Base-by-base conservation (phyloP, 2,888 invertebrate genomes). In the Stenolophus ochropezus region DNA sequence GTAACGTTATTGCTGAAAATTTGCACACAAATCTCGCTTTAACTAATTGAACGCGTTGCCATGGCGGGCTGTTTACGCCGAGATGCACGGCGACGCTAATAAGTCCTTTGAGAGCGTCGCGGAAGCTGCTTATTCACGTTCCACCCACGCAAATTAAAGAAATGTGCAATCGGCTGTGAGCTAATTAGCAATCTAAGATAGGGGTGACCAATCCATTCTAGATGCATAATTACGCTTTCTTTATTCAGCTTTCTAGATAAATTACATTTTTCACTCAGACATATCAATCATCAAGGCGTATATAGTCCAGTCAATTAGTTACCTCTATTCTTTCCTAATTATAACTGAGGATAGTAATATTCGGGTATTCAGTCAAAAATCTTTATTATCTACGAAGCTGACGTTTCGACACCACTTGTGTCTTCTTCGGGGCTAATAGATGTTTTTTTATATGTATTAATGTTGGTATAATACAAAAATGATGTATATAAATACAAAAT, bases 11-110 rank as follows among this genome's bases (percentile, higher is more conserved):
- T 78, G 49, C 65, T 65, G 56, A 78, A 78, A 78, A 78, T 78
- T 78, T 78, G 49, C 78, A 78, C 79, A 69, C 79, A 79, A 79
- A 79, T 79, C 79, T 79, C 71, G 79, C 27, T 79, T 51, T 79
- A 69, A 79, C 69, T 79, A 79, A 79, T 79, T 79, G 79, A 69
- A 79, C 65, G 73, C 73, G 49, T 11, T 23, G 49, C 33, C 65
- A 58, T 58, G 33, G 23, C 65, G 23, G 42, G 33, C 42, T 69
- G 69, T 69, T 42, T 69, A 69, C 69, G 61, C 2, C 61, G 23
- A 14, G n/a, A n/a, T n/a, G n/a, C n/a, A n/a, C n/a, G n/a, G n/a
- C n/a, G 49, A 73, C 73, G 49, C 49, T 73, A 73, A 73, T 73
- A 73, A 73, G 73, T 73, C 73, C 73, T 73, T 73, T 73, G 73